A percentile compares a stretch with the other conserved stretches of the same genome.
phyloP scores from a whole-genome alignment of 2,797 vertebrate species.

The Zenarchopterus dispar region DNA sequence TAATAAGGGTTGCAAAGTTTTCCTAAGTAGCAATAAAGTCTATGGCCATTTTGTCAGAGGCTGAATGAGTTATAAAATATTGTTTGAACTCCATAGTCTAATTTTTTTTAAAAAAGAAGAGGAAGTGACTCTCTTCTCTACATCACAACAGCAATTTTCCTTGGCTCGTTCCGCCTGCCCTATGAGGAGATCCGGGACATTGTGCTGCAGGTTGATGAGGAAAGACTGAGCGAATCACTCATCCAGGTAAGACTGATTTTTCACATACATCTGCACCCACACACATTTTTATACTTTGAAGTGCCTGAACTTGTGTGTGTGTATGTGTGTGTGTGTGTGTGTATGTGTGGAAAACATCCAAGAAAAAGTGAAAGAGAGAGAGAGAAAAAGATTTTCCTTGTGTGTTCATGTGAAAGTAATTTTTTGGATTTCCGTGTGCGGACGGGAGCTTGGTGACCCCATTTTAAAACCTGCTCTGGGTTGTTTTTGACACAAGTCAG shows the following conservation, averaged over 20 bases:
- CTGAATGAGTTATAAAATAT: constrained; percentile 59
- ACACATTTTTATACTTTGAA: background rate
- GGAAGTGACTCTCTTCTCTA: constrained; percentile 73
- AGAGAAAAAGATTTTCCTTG: constrained; percentile 2
- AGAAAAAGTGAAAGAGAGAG: background rate
- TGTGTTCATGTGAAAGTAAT: constrained; percentile 15
- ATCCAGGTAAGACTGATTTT: constrained; percentile 89
- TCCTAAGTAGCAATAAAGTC: constrained; percentile 62
- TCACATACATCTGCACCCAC: constrained; percentile 2
- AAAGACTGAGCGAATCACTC: constrained; percentile 93
- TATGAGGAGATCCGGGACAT: constrained; percentile 97
- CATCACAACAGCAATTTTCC: constrained; percentile 93
- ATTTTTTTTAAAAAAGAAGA: constrained; percentile 60
- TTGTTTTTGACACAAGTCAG: constrained; percentile 52
- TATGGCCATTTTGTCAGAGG: constrained; percentile 70
- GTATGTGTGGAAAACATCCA: background rate
- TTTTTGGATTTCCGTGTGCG: constrained; percentile 29
- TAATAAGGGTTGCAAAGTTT: constrained; percentile 59
- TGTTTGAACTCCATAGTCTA: constrained; percentile 65
- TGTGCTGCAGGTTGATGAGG: constrained; percentile 94
- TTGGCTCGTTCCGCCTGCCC: constrained; percentile 97
- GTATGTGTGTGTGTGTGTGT: background rate
- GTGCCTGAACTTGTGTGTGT: background rate
- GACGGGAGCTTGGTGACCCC: constrained; percentile 29
- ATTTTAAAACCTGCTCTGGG: constrained; percentile 47